Percentiles rank a stretch among this genome's conserved stretches.
phyloP scores from a whole-genome alignment of 2,113 vertebrate species.

The Chloropsis hardwickii region DNA sequence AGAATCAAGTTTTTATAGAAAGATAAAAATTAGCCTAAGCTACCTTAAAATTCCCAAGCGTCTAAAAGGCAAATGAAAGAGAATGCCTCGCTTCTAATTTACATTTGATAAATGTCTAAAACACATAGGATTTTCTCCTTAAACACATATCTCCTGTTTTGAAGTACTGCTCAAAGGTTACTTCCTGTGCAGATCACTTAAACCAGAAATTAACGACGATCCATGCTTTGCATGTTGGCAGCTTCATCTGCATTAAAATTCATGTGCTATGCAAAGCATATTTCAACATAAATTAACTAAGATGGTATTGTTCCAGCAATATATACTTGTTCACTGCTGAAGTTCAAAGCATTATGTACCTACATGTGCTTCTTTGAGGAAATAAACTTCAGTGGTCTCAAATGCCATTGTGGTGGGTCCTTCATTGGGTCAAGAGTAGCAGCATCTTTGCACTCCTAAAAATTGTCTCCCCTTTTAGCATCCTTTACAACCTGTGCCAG shows the following conservation, averaged over 20 bases:
- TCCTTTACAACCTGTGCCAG: not conserved
- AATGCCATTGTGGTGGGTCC: not conserved
- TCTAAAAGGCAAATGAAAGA: not conserved
- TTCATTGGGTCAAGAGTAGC: rapidly evolving
- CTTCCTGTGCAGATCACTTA: not conserved
- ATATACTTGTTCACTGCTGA: not conserved
- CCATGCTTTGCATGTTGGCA: not conserved
- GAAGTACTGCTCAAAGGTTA: not conserved
- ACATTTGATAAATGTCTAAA: not conserved
- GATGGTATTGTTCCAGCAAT: not conserved
- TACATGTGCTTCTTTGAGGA: not conserved
- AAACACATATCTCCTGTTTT: not conserved
- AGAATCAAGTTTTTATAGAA: not conserved
- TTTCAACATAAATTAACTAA: not conserved
- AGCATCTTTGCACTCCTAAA: not conserved
- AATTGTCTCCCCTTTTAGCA: not conserved
- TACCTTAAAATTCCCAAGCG: not conserved
- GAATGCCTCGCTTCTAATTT: not conserved
- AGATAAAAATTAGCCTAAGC: not conserved
- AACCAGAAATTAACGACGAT: not conserved
- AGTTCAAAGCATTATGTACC: not conserved
- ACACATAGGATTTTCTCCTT: not conserved
- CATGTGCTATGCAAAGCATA: not conserved
- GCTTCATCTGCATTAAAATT: not conserved
- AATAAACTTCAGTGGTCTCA: not conserved